Conservation (phyloP, 2,113 vertebrate genomes). For the Phalacrocorax brasilianus region DNA sequence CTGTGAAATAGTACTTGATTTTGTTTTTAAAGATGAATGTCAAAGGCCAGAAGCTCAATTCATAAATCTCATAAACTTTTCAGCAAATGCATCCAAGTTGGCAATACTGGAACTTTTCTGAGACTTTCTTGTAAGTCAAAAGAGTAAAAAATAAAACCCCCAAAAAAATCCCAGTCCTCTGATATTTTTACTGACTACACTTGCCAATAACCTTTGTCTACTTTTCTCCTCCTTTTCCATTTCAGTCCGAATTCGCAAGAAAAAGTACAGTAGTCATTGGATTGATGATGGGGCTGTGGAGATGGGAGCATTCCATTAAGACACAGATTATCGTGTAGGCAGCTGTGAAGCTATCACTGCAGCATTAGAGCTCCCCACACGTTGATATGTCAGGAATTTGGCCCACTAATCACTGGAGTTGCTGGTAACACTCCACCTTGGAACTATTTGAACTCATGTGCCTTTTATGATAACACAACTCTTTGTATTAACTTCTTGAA, state of each 20-base stretch:
- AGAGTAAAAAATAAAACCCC: not conserved
- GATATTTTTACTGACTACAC: not conserved
- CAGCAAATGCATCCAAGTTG: not conserved
- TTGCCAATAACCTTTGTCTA: not conserved
- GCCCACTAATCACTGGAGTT: not conserved
- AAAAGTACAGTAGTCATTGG: not conserved
- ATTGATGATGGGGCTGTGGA: not conserved
- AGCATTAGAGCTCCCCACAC: not conserved
- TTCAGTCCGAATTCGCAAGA: not conserved
- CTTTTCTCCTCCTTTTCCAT: not conserved
- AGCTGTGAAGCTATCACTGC: not conserved
- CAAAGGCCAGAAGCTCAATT: not conserved
- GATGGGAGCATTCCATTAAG: not conserved
- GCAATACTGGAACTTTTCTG: not conserved
- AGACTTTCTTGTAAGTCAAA: not conserved
- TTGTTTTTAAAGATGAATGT: conserved; percentile 2
- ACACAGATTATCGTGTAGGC: not conserved
- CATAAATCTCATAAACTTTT: conserved; percentile 39
- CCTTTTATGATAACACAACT: not conserved
- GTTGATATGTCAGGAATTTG: not conserved
- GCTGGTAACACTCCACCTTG: not conserved
- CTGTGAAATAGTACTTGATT: not conserved
- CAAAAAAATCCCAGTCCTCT: not conserved
- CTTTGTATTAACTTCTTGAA: not conserved
- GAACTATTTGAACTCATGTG: not conserved